Percentiles rank a stretch among this genome's conserved stretches.
phyloP scores from a whole-genome alignment of 2,888 invertebrate species.

The Neoscelio sp. region DNA sequence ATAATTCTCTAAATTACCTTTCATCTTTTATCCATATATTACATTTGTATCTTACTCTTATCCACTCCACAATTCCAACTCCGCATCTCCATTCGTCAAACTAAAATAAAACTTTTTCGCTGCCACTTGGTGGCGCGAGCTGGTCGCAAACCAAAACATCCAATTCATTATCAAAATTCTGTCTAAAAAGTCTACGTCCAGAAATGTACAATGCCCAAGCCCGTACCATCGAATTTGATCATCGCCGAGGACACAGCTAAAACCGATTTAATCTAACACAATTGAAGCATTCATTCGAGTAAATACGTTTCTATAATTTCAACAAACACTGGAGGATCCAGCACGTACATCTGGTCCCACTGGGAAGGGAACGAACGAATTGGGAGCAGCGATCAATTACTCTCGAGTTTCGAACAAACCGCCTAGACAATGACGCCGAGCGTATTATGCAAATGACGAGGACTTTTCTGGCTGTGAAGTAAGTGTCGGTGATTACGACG shows the following conservation, averaged over 20 bases:
- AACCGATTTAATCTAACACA: slow-evolving; percentile 49
- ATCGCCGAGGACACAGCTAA: background rate
- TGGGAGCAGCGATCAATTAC: slow-evolving; percentile 62
- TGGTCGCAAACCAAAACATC: too few species aligned
- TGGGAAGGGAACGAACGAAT: slow-evolving; percentile 40
- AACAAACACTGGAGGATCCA: slow-evolving; percentile 47
- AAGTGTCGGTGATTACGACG: slow-evolving; percentile 55
- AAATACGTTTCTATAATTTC: slow-evolving; percentile 63
- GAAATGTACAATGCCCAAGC: background rate
- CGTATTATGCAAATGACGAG: slow-evolving; percentile 66
- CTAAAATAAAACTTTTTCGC: too few species aligned
- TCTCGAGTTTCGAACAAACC: slow-evolving; percentile 60
- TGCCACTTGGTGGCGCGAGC: too few species aligned
- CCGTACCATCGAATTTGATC: background rate
- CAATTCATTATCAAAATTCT: too few species aligned
- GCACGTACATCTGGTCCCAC: slow-evolving; percentile 44
- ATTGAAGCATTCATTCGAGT: slow-evolving; percentile 45
- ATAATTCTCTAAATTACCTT: too few species aligned
- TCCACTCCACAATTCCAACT: too few species aligned
- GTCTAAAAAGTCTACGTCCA: too few species aligned
- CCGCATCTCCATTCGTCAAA: too few species aligned
- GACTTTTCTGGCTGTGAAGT: slow-evolving; percentile 55
- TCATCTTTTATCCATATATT: too few species aligned
- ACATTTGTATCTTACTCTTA: too few species aligned
- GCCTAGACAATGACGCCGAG: slow-evolving; percentile 58